These are phyloP conservation scores for Martes martes DNA, from an alignment of 2,113 vertebrate species.

Conservation along the genomic window DNA sequence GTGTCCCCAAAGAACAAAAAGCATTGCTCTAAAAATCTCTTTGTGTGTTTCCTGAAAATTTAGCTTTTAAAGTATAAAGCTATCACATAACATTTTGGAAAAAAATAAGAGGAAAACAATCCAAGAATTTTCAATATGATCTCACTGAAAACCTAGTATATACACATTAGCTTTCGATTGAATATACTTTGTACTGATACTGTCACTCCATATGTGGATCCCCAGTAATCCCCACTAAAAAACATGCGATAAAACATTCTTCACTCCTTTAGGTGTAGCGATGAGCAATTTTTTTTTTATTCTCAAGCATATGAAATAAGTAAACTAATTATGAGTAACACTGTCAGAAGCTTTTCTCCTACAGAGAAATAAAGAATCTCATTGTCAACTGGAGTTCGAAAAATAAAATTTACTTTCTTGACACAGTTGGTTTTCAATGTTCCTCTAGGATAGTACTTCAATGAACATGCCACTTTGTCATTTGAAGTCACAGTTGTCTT, in stretches of 20 bases:
- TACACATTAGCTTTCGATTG: neutral
- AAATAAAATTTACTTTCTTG: neutral
- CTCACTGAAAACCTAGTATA: neutral
- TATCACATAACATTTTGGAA: neutral
- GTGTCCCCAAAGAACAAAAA: neutral
- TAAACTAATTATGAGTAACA: slow-evolving; percentile 15
- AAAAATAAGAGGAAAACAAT: neutral
- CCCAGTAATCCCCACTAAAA: neutral
- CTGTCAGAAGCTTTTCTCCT: neutral
- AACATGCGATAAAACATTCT: neutral
- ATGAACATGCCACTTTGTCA: neutral
- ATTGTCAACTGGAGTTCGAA: neutral
- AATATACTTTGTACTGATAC: neutral
- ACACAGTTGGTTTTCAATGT: neutral
- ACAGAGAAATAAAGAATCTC: neutral
- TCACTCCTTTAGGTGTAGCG: neutral
- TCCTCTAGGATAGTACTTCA: neutral
- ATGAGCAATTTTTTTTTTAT: neutral
- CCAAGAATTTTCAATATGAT: neutral
- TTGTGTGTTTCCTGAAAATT: neutral
- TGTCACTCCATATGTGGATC: neutral
- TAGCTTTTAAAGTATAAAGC: neutral
- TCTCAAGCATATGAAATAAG: neutral
- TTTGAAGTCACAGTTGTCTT: neutral
- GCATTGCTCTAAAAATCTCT: neutral